These are phyloP conservation scores for Tyria jacobaeae DNA, from an alignment of 2,888 invertebrate species.

Conservation along the genomic window DNA sequence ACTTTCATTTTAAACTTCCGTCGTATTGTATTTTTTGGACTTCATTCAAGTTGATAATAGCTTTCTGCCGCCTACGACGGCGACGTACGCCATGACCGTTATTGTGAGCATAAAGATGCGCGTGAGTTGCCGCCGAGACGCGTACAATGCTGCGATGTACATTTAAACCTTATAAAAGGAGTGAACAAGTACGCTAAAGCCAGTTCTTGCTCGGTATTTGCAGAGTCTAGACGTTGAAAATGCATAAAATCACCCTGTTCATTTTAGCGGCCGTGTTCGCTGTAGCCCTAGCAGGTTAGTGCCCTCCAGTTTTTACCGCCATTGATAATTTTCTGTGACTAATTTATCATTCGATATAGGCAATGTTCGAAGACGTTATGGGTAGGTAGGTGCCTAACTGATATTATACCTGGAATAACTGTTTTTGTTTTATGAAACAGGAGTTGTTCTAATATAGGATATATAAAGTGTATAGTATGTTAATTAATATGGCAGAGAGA, in stretches of 20 bases:
- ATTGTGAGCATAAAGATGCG: slow-evolving; percentile 65
- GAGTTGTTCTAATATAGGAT: slow-evolving; percentile 3
- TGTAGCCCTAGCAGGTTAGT: slow-evolving; percentile 82
- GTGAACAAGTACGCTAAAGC: slow-evolving; percentile 59
- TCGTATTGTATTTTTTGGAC: slow-evolving; percentile 50
- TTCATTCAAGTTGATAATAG: slow-evolving; percentile 59
- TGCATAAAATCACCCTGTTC: slow-evolving; percentile 72
- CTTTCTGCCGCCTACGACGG: slow-evolving; percentile 62
- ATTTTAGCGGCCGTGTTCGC: slow-evolving; percentile 71
- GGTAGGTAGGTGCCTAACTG: slow-evolving; percentile 24
- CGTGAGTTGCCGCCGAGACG: slow-evolving; percentile 59
- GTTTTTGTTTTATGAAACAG: slow-evolving; percentile 8
- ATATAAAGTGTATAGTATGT: background rate
- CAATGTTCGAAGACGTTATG: slow-evolving; percentile 26
- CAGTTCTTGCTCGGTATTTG: slow-evolving; percentile 71
- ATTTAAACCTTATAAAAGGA: slow-evolving; percentile 73
- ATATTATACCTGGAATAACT: slow-evolving; percentile 10
- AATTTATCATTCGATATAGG: slow-evolving; percentile 59
- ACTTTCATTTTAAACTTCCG: slow-evolving; percentile 32
- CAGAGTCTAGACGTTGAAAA: slow-evolving; percentile 64
- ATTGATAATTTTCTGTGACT: slow-evolving; percentile 53
- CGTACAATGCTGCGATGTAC: slow-evolving; percentile 52
- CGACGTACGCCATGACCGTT: slow-evolving; percentile 67
- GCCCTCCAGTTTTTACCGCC: slow-evolving; percentile 75
- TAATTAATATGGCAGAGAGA: background rate